Evolutionary conservation across 2,888 invertebrate species (phyloP), one percentile per base, ranked within the genome.

Genomic region (Mechanitis messenoides): DNA sequence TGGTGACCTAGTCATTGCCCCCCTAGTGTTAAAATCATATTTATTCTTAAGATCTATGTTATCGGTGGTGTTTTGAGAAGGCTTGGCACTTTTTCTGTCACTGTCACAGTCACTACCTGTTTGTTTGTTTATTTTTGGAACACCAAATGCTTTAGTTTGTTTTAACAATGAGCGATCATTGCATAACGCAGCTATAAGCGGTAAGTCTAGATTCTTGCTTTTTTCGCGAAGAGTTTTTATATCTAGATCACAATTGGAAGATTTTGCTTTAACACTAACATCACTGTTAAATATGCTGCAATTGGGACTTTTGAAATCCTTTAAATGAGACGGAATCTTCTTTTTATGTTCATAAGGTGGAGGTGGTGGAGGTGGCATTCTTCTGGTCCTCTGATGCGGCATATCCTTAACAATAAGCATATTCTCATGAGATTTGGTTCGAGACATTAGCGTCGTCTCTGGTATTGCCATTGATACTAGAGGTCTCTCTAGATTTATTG

Each of bases 151-250:
- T 83, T 96, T 96, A 58, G 96, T 96, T 85, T 96, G 96, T 84
- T 96, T 96, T 63, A 96, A 90, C 75, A 98, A 91, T 64, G 96
- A 95, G 63, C 95, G 93, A 84, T 98, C 98, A 81, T 97, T 98
- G 90, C 97, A 98, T 71, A 98, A 91, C 12, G 97, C 98, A 64
- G 97, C 95, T 78, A 98, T 97, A 65, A 98, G 91, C 31, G 98
- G 98, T 82, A 98, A 91, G 86, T 97, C 97, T 76, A 97, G 91
- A 80, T 96, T 95, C 79, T 95, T 95, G 85, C 96, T 96, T 87
- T 96, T 96, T 85, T 96, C 96, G 63, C 96, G 92, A 66, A 97
- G 90, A 70, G 95, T 93, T 76, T 95, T 94, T 74, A 97, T 96
- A 83, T 97, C 97, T 84, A 90, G 80, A 83, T 89, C 90, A 85